phyloP scores from a whole-genome alignment of 2,113 vertebrate species.

The Pristiophorus japonicus region DNA sequence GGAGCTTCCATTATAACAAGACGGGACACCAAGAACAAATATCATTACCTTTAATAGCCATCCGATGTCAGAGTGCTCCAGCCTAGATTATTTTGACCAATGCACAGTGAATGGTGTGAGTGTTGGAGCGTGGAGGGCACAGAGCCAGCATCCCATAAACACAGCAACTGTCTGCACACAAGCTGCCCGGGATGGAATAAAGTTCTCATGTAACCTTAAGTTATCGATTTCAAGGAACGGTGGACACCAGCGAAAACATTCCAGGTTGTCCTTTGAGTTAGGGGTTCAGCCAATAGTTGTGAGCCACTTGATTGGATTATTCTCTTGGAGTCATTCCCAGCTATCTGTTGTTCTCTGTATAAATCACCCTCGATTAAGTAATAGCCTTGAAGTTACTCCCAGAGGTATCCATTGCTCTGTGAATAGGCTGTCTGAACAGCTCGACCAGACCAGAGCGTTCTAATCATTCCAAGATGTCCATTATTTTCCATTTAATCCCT shows the following conservation, averaged over 20 bases:
- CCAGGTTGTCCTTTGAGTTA: background rate
- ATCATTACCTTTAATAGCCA: background rate
- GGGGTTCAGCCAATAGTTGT: background rate
- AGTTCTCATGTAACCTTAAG: background rate
- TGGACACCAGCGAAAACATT: background rate
- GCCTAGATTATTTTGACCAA: background rate
- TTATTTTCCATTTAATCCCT: background rate
- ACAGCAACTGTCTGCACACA: background rate
- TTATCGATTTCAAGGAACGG: background rate
- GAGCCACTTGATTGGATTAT: background rate
- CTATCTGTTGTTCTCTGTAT: background rate
- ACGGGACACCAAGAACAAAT: background rate
- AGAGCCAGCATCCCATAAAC: background rate
- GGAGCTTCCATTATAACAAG: no score
- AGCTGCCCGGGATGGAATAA: background rate
- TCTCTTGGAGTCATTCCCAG: background rate
- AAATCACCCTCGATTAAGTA: background rate
- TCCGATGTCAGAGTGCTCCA: background rate
- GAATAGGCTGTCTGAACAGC: background rate
- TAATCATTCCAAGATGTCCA: background rate
- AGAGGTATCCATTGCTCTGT: background rate
- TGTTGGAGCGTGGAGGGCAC: background rate
- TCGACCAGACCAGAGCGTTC: background rate
- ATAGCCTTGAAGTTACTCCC: background rate
- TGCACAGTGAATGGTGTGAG: background rate